Conservation (phyloP, 2,888 invertebrate species). For the Trichopoda pennipes region DNA sequence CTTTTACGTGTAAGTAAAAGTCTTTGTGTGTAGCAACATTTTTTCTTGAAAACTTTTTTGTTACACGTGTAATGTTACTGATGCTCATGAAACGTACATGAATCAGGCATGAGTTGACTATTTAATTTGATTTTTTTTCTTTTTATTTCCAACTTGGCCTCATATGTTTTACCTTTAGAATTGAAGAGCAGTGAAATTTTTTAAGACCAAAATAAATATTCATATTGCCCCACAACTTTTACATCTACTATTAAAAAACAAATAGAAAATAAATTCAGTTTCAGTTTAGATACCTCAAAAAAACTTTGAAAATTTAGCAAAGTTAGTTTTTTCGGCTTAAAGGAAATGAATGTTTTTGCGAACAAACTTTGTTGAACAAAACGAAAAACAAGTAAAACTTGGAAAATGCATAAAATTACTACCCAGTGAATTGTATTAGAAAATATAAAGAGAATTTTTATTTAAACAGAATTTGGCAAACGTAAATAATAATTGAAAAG, state of each 20-base stretch:
- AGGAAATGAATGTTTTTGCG: neutral
- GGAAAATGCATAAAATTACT: neutral
- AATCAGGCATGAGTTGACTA: constrained; percentile 22
- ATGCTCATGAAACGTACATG: constrained; percentile 19
- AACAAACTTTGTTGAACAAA: neutral
- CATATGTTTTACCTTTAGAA: neutral
- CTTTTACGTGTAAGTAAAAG: neutral
- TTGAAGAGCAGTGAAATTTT: neutral
- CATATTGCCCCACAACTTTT: neutral
- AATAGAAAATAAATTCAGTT: neutral
- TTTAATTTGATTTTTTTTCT: constrained; percentile 25
- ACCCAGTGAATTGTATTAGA: neutral
- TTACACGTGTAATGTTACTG: constrained; percentile 7
- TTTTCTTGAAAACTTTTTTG: constrained; percentile 4
- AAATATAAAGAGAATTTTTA: no score
- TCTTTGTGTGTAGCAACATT: neutral
- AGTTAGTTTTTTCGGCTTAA: constrained; percentile 1
- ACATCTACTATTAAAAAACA: neutral
- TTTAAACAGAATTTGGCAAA: no score
- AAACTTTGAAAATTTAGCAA: neutral
- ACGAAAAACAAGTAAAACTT: neutral
- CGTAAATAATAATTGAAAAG: no score
- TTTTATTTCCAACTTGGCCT: neutral
- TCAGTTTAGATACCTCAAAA: neutral
- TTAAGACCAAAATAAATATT: constrained; percentile 25